Base-by-base conservation (phyloP, 53 echinoderm and acorn worm species). In the Patiria pectinifera region DNA sequence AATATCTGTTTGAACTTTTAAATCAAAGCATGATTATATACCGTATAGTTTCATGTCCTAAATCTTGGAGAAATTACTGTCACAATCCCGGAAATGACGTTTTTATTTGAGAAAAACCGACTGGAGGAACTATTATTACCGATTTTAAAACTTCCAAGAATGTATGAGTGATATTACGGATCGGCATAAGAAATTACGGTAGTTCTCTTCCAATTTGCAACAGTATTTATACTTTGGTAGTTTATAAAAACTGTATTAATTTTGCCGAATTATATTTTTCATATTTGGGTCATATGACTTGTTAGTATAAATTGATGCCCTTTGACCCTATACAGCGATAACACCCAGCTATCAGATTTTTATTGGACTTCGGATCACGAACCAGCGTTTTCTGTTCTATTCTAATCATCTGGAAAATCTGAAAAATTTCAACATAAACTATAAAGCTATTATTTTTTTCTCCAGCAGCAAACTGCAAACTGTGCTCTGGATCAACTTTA, bases 21-120 rank as follows among this genome's bases (percentile, higher is more conserved):
- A 53, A 53, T 18, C 16, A 15, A 69, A 69, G 21, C 69, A 21
- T 69, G 69, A 35, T 35, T 0, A 69, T 69, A n/a, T 18, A 15
- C 16, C 69, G 21, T 21, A 35, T 35, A 13, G 69, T 21, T 15
- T 69, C 1, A 69, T 11, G 69, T 69, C 2, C 0, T 4, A 21
- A 53, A 53, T 53, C 8, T 6, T 53, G 53, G 1, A 53, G 53
- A 53, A 53, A 53, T 53, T 0, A 53, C 53, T 53, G 53, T 53
- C 53, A 18, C 21, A 21, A 8, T 69, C 3, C 10, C 69, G 15
- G 21, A 69, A 4, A 11, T 76, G 76, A 76, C 76, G 76, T 76
- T 76, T 76, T 76, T 7, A 24, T 24, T 24, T 47, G 79, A 22
- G 11, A 44, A 79, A 79, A 79, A 79, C 48, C 79, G 79, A 79